These are phyloP conservation scores for Galaxea fascicularis DNA, from an alignment of 92 coral and sea anemone genomes.

Conservation along the genomic window DNA sequence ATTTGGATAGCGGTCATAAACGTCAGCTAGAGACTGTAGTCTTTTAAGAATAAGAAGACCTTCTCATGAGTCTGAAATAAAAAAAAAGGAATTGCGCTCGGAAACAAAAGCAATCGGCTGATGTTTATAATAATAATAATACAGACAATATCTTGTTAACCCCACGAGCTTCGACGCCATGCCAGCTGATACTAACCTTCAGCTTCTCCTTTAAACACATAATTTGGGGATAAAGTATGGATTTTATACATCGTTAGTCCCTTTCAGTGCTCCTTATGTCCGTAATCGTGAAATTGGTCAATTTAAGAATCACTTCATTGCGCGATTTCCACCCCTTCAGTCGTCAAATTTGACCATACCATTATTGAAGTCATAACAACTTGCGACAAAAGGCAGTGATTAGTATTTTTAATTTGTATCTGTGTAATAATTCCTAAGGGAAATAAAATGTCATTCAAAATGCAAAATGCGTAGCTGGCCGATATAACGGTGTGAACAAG, in stretches of 20 bases:
- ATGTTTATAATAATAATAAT: not conserved
- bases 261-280: not conserved
- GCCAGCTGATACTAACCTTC: constrained; percentile 15
- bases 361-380: not conserved
- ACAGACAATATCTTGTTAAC: not conserved
- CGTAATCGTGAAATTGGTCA: not conserved
- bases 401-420: constrained; percentile 13
- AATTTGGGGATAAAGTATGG: constrained; percentile 42
- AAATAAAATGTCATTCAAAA: constrained; percentile 25
- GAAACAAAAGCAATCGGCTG: not conserved
- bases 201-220: constrained; percentile 67
- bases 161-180: not conserved
- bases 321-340: not conserved
- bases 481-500: not conserved
- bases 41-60: not conserved
- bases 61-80: not conserved
- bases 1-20: not conserved
- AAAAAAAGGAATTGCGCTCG: not conserved
- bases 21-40: not conserved
- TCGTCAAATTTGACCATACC: not conserved
- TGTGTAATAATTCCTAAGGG: constrained; percentile 35
- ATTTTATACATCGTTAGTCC: constrained; percentile 59
- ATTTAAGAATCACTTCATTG: not conserved
- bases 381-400: constrained; percentile 7
- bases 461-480: not conserved